Evolutionary conservation across 2,113 vertebrate species (phyloP).

Genomic region (Pseudonaja textilis): DNA sequence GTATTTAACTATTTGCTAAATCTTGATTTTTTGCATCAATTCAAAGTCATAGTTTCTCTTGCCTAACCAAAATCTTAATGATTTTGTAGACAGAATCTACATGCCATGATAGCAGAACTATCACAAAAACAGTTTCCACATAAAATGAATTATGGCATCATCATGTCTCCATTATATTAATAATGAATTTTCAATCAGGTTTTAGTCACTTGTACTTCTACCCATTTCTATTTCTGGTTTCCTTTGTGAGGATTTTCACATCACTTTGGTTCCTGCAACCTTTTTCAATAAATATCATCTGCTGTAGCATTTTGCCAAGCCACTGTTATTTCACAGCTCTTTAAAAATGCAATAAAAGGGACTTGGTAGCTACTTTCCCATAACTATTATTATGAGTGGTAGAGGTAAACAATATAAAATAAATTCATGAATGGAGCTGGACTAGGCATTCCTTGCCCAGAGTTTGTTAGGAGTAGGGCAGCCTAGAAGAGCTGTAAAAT

Average conservation of each 20-base stretch:
- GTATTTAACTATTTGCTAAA: background rate
- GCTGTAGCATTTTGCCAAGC: background rate
- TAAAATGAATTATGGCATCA: background rate
- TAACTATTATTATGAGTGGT: background rate
- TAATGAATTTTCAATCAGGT: background rate
- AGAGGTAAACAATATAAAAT: background rate
- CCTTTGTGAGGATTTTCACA: background rate
- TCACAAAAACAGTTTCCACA: background rate
- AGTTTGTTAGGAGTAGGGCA: background rate
- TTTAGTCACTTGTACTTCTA: background rate
- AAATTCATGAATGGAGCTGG: background rate
- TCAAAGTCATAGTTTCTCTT: background rate
- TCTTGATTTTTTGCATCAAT: background rate
- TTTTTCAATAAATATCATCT: background rate
- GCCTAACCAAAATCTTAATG: background rate
- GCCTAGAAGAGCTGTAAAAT: background rate
- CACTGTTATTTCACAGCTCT: background rate
- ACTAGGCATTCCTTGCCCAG: background rate
- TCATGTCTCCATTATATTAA: background rate
- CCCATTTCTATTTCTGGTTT: background rate
- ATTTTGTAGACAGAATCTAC: background rate
- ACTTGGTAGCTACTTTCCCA: background rate
- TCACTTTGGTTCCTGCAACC: background rate
- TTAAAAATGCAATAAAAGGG: background rate
- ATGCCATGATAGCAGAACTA: background rate